Percentiles rank a stretch among this genome's conserved stretches.
phyloP scores from a whole-genome alignment of 2,113 vertebrate species.

The Triplophysa tibetana region DNA sequence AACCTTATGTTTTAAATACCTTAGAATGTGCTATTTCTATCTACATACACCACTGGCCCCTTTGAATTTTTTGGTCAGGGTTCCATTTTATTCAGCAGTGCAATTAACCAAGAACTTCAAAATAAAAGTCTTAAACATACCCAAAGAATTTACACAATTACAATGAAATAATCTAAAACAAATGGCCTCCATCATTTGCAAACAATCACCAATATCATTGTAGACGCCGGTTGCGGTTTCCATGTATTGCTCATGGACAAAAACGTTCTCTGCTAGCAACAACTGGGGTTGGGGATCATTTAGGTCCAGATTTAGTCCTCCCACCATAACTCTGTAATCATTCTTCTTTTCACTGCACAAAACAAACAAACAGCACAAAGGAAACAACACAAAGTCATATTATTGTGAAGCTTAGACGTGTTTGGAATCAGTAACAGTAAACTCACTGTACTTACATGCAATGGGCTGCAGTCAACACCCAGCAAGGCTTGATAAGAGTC shows the following conservation, averaged over 20 bases:
- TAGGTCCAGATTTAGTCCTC: constrained; percentile 71
- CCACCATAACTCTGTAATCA: constrained; percentile 77
- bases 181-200: too few species aligned
- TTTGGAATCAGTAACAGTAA: too few species aligned
- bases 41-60: too few species aligned
- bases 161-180: too few species aligned
- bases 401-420: too few species aligned
- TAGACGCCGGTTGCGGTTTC: constrained; percentile 63
- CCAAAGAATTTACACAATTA: too few species aligned
- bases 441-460: constrained; percentile 79
- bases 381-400: neutral
- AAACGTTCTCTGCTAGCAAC: constrained; percentile 72
- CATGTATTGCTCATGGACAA: constrained; percentile 74
- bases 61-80: too few species aligned
- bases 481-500: constrained; percentile 84
- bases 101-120: too few species aligned
- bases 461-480: constrained; percentile 92
- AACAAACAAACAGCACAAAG: constrained; percentile 4
- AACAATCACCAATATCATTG: constrained; percentile 86
- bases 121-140: too few species aligned
- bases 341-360: constrained; percentile 56
- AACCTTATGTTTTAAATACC: too few species aligned
- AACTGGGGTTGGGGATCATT: constrained; percentile 73
- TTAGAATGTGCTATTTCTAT: too few species aligned
- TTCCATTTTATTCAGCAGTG: too few species aligned